phyloP scores from a whole-genome alignment of 2,113 vertebrate species.

The Atherinomorus stipes region DNA sequence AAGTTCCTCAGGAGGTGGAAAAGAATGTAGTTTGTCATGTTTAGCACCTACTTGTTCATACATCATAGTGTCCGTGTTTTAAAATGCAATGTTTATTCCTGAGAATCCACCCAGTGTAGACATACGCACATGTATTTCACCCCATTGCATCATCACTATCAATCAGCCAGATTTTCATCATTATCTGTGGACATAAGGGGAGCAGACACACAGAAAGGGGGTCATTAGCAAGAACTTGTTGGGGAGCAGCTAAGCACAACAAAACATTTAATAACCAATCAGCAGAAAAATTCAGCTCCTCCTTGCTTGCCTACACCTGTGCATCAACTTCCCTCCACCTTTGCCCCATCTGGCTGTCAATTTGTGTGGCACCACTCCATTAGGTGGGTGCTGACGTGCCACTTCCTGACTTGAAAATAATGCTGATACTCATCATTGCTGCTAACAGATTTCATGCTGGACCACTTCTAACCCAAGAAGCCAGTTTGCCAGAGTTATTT shows the following conservation, averaged over 20 bases:
- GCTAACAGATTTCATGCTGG: slow-evolving; percentile 42
- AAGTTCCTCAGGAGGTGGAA: slow-evolving; percentile 3
- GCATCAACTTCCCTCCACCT: slow-evolving; percentile 32
- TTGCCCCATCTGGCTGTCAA: slow-evolving; percentile 36
- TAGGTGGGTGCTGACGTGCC: slow-evolving; percentile 55
- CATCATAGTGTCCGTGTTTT: background rate
- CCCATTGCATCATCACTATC: slow-evolving; percentile 39
- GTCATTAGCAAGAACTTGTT: slow-evolving; percentile 34
- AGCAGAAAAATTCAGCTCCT: slow-evolving; percentile 34
- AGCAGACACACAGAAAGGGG: slow-evolving; percentile 12
- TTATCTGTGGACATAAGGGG: slow-evolving; percentile 14
- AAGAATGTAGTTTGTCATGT: slow-evolving; percentile 15
- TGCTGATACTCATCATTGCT: slow-evolving; percentile 41
- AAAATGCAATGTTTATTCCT: background rate
- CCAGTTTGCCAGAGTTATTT: slow-evolving; percentile 47
- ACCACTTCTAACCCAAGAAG: slow-evolving; percentile 37
- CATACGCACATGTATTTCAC: slow-evolving; percentile 25
- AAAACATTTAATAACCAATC: slow-evolving; percentile 63
- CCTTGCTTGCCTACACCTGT: slow-evolving; percentile 35
- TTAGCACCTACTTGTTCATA: background rate
- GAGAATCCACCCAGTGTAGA: slow-evolving; percentile 13
- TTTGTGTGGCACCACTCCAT: slow-evolving; percentile 58
- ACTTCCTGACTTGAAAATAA: slow-evolving; percentile 23
- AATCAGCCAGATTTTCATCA: slow-evolving; percentile 13
- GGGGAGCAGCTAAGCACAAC: slow-evolving; percentile 38